Base-by-base conservation (phyloP, 1,140 invertebrate species). In the Homarus americanus region DNA sequence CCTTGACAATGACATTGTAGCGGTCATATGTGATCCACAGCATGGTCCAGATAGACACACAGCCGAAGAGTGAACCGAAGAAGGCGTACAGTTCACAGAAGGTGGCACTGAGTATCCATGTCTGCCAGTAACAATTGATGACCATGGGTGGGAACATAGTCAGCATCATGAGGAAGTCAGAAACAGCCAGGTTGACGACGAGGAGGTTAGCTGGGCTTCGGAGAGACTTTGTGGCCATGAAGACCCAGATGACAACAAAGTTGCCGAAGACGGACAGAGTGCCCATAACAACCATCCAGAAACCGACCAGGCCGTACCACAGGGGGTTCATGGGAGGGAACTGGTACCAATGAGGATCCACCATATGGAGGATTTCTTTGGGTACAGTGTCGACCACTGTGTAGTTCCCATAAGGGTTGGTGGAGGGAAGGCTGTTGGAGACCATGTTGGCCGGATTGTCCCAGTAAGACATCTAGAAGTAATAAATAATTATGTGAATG, bases 81-180 rank as follows among this genome's bases (percentile, higher is more conserved):
- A 87, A 78, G 15, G 17, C 84, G 12, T 76, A 76, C 32, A 78
- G 20, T 72, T 90, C 80, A 32, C 88, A 90, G 63, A 80, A 80
- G 10, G 78, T 24, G 20, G 88, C 69, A 1, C 88, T 82, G 24
- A 90, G 88, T 24, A 36, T 76, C 88, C 88, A 90, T 0, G 80
- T 63, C 80, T 84, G 79, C n/a, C 40, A 73, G 88, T 83, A 90
- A 82, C 88, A 90, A 49, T 75, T 84, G 36, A 69, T 32, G 12
- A 90, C 41, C 36, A 90, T 69, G 80, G 82, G 66, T 0, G 88
- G 88, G 38, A 90, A 84, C 88, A 83, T 80, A 0, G 88, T 76
- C 5, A 90, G 72, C 88, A 90, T 90, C 88, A 90, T 90, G 69
- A 76, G 44, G 66, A 90, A 80, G 72, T 90, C 88, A 0, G 88